Evolutionary conservation across 2,797 vertebrate genomes (phyloP), one percentile per base, ranked within the genome.

Genomic region (Bryconaethiops microstoma): DNA sequence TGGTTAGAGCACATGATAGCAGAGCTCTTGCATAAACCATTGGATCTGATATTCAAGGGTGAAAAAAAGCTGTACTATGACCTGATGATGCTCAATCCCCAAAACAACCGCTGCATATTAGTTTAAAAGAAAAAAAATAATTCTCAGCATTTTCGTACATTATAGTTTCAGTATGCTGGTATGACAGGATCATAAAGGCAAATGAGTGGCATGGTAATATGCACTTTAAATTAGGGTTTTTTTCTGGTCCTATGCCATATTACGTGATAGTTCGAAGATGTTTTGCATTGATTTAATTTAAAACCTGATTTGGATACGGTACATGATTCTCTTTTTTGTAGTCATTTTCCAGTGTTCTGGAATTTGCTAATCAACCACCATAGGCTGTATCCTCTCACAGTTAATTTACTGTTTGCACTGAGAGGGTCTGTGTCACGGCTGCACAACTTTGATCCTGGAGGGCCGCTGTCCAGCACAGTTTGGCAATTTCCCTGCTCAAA

Each of bases 331-430:
- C 71, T 74, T 85, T 82, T 76, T 72, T 70, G 14, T 74, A 74
- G 91, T 90, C 89, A 87, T 92, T 93, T 89, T 87, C 81, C 88
- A 90, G 92, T 89, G 90, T 83, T 89, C 86, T 90, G 88, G 89
- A 88, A 90, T 90, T 90, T 92, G 87, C 92, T 94, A 94, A 94
- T 93, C 93, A 94, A 93, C 92, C 92, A 92, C 94, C 93, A 94
- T 92, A 86, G 91, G 83, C 88, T 88, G 89, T 87, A 86, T 89
- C 87, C 87, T 87, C 50, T 79, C 85, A 86, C 89, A 82, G 80
- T 82, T 82, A 83, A 77, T 45, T 83, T 50, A 76, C 62, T 74
- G 71, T 65, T 64, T 19, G 63, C 39, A 52, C 50, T 81, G 68
- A 76, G 70, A 77, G 35, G 69, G 64, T 79, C 78, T 57, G 69